A percentile compares a stretch with the other conserved stretches of the same genome.
phyloP scores from a whole-genome alignment of 1,140 invertebrate species.

The Ceratina calcarata region DNA sequence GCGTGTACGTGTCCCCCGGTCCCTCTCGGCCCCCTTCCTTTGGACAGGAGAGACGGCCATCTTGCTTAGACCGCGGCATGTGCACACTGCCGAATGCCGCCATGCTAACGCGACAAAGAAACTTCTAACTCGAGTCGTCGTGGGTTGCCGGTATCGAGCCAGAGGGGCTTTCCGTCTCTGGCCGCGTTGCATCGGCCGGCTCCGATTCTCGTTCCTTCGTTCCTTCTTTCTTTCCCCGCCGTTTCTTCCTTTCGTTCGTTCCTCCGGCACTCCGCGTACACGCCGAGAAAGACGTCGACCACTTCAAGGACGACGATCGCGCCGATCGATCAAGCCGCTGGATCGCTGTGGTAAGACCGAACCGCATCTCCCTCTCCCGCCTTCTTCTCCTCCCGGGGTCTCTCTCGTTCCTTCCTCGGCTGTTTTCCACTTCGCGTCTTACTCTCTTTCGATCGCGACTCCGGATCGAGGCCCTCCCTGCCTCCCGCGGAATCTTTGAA shows the following conservation, averaged over 20 bases:
- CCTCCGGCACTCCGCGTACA: slow-evolving; percentile 17
- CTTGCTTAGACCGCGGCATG: slow-evolving; percentile 57
- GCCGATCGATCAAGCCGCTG: slow-evolving; percentile 58
- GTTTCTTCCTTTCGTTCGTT: slow-evolving; percentile 8
- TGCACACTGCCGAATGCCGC: slow-evolving; percentile 57
- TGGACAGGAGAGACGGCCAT: slow-evolving; percentile 54
- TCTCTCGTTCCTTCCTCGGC: neutral
- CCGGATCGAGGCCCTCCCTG: neutral
- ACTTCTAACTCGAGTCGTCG: slow-evolving; percentile 71
- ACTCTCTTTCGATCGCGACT: neutral
- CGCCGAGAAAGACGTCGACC: slow-evolving; percentile 65
- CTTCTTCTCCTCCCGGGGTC: neutral
- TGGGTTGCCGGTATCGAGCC: slow-evolving; percentile 63
- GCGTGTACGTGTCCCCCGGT: slow-evolving; percentile 34
- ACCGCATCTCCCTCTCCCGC: slow-evolving; percentile 38
- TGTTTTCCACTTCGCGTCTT: neutral
- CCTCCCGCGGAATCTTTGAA: slow-evolving; percentile 24
- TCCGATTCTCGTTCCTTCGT: neutral
- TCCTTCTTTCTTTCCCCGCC: slow-evolving; percentile 20
- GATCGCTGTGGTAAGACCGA: slow-evolving; percentile 57
- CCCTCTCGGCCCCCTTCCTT: slow-evolving; percentile 51
- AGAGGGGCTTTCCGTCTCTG: slow-evolving; percentile 43
- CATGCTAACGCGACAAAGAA: slow-evolving; percentile 71
- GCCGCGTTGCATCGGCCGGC: neutral
- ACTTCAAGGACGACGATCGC: slow-evolving; percentile 73